A percentile compares a stretch with the other conserved stretches of the same genome.
These are phyloP conservation scores for Drosophila melanosoma DNA, from an alignment of 2,888 invertebrate species.

Conservation along the genomic window DNA sequence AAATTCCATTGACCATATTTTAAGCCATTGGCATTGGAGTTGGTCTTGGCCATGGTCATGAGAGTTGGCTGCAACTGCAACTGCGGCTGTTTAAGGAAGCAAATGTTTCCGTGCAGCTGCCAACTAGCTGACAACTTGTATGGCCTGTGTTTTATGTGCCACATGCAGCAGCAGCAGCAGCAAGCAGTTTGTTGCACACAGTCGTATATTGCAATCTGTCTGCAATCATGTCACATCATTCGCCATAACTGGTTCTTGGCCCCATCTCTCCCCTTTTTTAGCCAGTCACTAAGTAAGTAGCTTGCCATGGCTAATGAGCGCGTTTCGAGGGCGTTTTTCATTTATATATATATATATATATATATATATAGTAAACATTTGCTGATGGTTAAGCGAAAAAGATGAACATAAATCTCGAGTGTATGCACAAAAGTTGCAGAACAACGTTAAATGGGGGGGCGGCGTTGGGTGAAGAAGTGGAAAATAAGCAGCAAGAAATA, in stretches of 20 bases:
- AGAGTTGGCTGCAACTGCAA: slow-evolving; percentile 24
- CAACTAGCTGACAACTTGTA: slow-evolving; percentile 79
- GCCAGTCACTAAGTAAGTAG: slow-evolving; percentile 25
- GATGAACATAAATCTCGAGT: slow-evolving; percentile 64
- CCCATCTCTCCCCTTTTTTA: slow-evolving; percentile 21
- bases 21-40: slow-evolving; percentile 70
- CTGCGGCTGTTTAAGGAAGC: slow-evolving; percentile 71
- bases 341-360: slow-evolving; percentile 20
- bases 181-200: slow-evolving; percentile 57
- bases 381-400: not conserved
- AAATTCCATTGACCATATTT: slow-evolving; percentile 80
- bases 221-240: slow-evolving; percentile 80
- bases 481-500: slow-evolving; percentile 48
- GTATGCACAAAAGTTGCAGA: slow-evolving; percentile 68
- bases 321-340: slow-evolving; percentile 67
- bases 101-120: slow-evolving; percentile 80
- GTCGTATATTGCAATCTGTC: slow-evolving; percentile 78
- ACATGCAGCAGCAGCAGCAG: slow-evolving; percentile 39
- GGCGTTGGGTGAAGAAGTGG: slow-evolving; percentile 26
- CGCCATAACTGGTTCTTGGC: slow-evolving; percentile 69
- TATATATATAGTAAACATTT: not conserved
- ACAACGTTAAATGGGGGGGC: slow-evolving; percentile 55
- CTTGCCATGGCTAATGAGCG: slow-evolving; percentile 68
- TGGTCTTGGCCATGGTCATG: slow-evolving; percentile 22
- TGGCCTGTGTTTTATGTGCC: slow-evolving; percentile 76